These are phyloP conservation scores for Sebastes jordani DNA, from an alignment of 2,797 vertebrate species.

Conservation along the genomic window DNA sequence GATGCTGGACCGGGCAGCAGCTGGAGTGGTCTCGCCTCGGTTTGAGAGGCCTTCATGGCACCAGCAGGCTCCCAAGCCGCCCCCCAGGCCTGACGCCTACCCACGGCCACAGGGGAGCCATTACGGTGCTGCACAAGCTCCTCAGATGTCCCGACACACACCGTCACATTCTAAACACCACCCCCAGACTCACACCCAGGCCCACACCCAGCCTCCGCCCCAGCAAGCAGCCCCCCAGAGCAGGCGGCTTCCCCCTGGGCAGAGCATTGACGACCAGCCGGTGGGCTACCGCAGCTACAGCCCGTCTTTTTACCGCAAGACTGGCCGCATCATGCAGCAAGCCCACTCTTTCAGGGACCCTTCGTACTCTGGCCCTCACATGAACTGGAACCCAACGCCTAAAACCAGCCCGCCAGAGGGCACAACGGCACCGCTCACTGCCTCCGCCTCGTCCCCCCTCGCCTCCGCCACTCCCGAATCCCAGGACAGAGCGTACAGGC, in stretches of 20 bases:
- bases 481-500: constrained; percentile 76
- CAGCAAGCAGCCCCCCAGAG: constrained; percentile 64
- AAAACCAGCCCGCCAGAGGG: constrained; percentile 79
- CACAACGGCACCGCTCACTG: constrained; percentile 25
- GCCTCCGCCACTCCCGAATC: constrained; percentile 61
- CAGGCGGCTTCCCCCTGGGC: constrained; percentile 78
- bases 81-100: constrained; percentile 74
- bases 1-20: constrained; percentile 82
- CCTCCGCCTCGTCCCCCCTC: constrained; percentile 40
- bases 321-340: constrained; percentile 89
- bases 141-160: constrained; percentile 44
- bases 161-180: constrained; percentile 66
- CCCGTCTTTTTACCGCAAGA: constrained; percentile 95
- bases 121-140: constrained; percentile 42
- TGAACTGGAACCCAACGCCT: constrained; percentile 81
- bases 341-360: constrained; percentile 94
- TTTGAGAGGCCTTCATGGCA: constrained; percentile 80
- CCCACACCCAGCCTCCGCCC: constrained; percentile 40
- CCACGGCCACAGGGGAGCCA: constrained; percentile 60
- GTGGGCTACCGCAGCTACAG: constrained; percentile 98
- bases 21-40: constrained; percentile 79
- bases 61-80: constrained; percentile 71
- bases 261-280: constrained; percentile 88
- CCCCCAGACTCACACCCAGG: constrained; percentile 40
- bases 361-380: constrained; percentile 86